Conservation (phyloP, 2,888 invertebrate genomes). For the Eledona agricola region DNA sequence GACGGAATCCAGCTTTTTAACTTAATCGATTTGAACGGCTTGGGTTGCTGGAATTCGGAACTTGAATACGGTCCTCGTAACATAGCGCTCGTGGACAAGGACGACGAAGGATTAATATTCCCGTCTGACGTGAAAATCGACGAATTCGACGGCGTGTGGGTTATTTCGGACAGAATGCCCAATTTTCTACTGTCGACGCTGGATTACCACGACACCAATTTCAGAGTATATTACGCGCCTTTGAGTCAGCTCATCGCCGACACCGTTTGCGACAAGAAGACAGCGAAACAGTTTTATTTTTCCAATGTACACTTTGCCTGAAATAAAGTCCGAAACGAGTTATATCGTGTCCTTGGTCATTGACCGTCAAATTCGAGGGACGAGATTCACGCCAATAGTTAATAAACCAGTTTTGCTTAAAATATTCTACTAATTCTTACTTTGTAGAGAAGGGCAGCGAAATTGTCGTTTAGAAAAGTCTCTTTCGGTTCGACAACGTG, state of each 20-base stretch:
- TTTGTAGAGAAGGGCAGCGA: constrained; percentile 17
- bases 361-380: constrained; percentile 6
- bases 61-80: constrained; percentile 72
- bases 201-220: constrained; percentile 80
- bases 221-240: constrained; percentile 77
- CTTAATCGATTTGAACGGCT: constrained; percentile 81
- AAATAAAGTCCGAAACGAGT: background rate
- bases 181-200: constrained; percentile 73
- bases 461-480: constrained; percentile 20
- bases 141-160: constrained; percentile 76
- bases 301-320: no score
- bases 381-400: constrained; percentile 5
- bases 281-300: no score
- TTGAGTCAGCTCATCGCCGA: constrained; percentile 72
- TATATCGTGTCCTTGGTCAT: constrained; percentile 20
- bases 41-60: constrained; percentile 83
- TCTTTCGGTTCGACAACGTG: no score
- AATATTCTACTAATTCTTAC: no score
- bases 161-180: constrained; percentile 84
- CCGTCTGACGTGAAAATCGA: constrained; percentile 84
- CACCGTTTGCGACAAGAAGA: constrained; percentile 64
- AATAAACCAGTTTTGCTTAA: constrained; percentile 25
- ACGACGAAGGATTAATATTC: constrained; percentile 79
- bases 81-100: constrained; percentile 76
- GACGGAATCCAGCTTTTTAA: constrained; percentile 80